Evolutionary conservation across 23 tunicate species (phyloP).

Genomic region (Pegea sp.): DNA sequence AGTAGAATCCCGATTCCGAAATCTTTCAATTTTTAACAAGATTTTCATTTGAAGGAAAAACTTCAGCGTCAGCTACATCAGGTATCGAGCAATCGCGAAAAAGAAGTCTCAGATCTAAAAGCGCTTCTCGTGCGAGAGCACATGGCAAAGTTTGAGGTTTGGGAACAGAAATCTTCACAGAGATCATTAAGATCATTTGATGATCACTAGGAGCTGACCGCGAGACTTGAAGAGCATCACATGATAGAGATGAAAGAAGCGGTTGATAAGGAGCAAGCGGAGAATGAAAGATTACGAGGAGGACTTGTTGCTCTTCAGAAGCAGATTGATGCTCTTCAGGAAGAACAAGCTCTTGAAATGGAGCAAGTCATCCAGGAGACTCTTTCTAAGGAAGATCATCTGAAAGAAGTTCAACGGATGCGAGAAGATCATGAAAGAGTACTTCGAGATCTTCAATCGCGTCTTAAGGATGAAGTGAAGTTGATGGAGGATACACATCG

Average conservation of each 20-base stretch:
- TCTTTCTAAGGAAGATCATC: no score
- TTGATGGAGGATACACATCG: no score
- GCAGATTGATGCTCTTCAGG: slow-evolving; percentile 16
- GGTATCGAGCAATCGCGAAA: slow-evolving; percentile 8
- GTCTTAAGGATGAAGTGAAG: no score
- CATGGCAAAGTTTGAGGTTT: slow-evolving; percentile 75
- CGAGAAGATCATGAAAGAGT: slow-evolving; percentile 10
- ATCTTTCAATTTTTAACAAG: not conserved
- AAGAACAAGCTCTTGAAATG: slow-evolving; percentile 1
- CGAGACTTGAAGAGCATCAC: slow-evolving; percentile 71
- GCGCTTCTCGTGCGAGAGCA: slow-evolving; percentile 44
- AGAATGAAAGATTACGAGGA: slow-evolving; percentile 13
- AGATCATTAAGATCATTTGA: not conserved
- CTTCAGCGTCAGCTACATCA: slow-evolving; percentile 17
- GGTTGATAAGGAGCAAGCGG: slow-evolving; percentile 21
- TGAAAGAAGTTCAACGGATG: slow-evolving; percentile 1
- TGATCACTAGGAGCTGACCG: slow-evolving; percentile 40
- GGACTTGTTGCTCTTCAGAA: slow-evolving; percentile 12
- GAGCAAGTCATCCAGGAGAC: no score
- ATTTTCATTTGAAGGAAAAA: slow-evolving; percentile 7
- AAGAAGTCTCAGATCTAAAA: slow-evolving; percentile 51
- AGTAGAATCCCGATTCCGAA: slow-evolving; percentile 3
- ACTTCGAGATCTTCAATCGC: no score
- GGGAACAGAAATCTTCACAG: not conserved
- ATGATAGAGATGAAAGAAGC: slow-evolving; percentile 44